A percentile compares a stretch with the other conserved stretches of the same genome.
Conservation (phyloP, 2,888 invertebrate genomes). For the Oasisia sp. region DNA sequence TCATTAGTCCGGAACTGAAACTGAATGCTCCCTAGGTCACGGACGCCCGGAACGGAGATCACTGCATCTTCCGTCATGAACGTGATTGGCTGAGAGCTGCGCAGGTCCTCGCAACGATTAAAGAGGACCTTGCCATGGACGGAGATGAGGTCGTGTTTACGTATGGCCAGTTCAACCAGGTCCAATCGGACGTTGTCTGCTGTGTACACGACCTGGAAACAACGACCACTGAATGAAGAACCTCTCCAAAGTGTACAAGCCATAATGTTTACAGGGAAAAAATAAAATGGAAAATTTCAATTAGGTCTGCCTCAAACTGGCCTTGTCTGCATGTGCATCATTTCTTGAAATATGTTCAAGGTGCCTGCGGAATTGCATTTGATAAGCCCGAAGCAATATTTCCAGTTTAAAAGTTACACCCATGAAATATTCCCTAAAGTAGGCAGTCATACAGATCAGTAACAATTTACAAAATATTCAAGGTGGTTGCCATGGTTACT, state of each 20-base stretch:
- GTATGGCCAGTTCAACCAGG: slow-evolving; percentile 86
- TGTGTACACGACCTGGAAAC: slow-evolving; percentile 85
- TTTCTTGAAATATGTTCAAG: no score
- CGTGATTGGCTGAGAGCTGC: slow-evolving; percentile 81
- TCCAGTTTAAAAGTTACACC: no score
- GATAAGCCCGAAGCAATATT: no score
- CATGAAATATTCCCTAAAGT: no score
- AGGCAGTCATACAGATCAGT: no score
- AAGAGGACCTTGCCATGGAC: slow-evolving; percentile 83
- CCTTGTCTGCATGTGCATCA: no score
- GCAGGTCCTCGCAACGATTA: slow-evolving; percentile 58
- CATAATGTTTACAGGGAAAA: no score
- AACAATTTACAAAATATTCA: no score
- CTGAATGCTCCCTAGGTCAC: slow-evolving; percentile 79
- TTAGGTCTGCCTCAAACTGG: no score
- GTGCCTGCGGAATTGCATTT: no score
- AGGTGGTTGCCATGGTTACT: no score
- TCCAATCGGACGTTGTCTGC: slow-evolving; percentile 89
- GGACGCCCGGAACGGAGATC: slow-evolving; percentile 72
- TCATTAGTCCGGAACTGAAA: slow-evolving; percentile 96
- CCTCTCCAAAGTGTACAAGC: neutral
- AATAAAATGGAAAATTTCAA: no score
- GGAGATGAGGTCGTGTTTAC: slow-evolving; percentile 82
- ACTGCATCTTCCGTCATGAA: slow-evolving; percentile 88
- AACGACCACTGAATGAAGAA: neutral